phyloP scores from a whole-genome alignment of 2,113 vertebrate genomes.

The Oryzias melastigma region DNA sequence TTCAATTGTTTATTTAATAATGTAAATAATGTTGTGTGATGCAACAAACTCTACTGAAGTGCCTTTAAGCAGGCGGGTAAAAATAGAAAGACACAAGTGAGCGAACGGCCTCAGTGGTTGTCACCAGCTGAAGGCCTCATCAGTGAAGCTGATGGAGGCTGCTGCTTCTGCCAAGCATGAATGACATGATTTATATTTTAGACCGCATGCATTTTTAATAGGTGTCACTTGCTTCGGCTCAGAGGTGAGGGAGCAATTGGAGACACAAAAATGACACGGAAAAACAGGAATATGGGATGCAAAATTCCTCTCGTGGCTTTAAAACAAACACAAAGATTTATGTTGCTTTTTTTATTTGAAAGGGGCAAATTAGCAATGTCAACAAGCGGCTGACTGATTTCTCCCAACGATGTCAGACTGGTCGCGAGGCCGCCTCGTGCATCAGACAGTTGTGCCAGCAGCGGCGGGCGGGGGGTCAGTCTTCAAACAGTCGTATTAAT shows the following conservation, averaged over 20 bases:
- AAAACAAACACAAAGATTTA: too few species aligned
- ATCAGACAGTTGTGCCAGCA: neutral
- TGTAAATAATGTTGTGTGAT: constrained; percentile 38
- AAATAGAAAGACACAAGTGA: constrained; percentile 43
- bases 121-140: constrained; percentile 43
- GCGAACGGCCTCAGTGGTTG: constrained; percentile 8
- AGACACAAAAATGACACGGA: neutral
- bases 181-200: constrained; percentile 37
- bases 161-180: constrained; percentile 11
- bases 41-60: constrained; percentile 46
- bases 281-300: neutral
- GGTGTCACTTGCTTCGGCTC: constrained; percentile 27
- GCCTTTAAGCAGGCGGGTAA: constrained; percentile 20
- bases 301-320: too few species aligned
- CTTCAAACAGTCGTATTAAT: constrained; percentile 15
- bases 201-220: constrained; percentile 48
- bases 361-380: neutral
- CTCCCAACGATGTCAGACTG: neutral
- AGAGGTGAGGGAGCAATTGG: constrained; percentile 26
- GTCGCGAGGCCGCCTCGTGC: neutral
- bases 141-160: neutral
- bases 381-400: constrained; percentile 7
- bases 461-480: neutral
- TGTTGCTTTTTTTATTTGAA: too few species aligned
- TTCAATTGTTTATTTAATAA: constrained; percentile 25